Evolutionary conservation across 2,797 vertebrate genomes (phyloP).

Genomic region (Microctenopoma stevenorrisi): DNA sequence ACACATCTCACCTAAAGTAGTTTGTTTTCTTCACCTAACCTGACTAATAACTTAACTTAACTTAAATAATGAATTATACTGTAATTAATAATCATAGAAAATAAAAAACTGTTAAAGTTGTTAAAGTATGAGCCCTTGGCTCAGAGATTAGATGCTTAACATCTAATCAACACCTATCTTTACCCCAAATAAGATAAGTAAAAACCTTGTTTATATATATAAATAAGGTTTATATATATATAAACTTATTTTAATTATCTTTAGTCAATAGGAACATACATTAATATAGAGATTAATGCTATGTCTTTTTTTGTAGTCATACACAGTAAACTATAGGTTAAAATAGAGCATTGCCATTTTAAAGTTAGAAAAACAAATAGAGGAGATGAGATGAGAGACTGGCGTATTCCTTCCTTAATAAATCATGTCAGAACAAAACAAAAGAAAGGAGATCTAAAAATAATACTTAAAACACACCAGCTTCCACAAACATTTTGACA

Average conservation of each 20-base stretch:
- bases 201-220: no score
- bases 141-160: not conserved
- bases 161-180: not conserved
- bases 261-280: not conserved
- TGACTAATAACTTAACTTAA: not conserved
- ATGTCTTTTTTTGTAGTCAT: not conserved
- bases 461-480: slow-evolving; percentile 12
- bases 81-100: not conserved
- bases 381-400: slow-evolving; percentile 32
- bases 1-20: not conserved
- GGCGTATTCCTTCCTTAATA: slow-evolving; percentile 24
- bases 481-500: slow-evolving; percentile 17
- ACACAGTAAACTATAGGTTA: not conserved
- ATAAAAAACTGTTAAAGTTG: no score
- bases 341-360: slow-evolving; percentile 1
- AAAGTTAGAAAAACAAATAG: slow-evolving; percentile 9
- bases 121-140: no score
- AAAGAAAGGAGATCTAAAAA: slow-evolving; percentile 29
- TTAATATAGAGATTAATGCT: not conserved
- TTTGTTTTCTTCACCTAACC: not conserved
- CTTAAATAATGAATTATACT: not conserved
- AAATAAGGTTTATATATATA: no score
- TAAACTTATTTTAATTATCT: no score
- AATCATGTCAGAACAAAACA: slow-evolving; percentile 33
- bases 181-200: not conserved